A percentile compares a stretch with the other conserved stretches of the same genome.
Evolutionary conservation across 2,113 vertebrate genomes (phyloP).

Genomic region (Corythornis madagascariensis): DNA sequence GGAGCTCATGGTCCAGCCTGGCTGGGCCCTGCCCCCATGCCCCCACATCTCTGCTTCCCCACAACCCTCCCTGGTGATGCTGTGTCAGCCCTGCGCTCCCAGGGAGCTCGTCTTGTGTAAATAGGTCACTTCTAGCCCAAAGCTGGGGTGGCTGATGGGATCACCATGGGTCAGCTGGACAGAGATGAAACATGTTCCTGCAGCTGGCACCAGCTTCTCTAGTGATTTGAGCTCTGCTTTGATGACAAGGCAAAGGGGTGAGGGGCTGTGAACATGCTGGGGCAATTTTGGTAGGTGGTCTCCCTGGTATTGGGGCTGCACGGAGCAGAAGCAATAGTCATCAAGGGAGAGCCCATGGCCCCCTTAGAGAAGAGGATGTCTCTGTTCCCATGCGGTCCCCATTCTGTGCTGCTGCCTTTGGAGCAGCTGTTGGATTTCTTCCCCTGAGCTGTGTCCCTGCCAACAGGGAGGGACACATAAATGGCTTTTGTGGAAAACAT

Average conservation of each 20-base stretch:
- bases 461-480: neutral
- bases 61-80: accelerated
- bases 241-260: neutral
- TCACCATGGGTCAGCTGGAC: neutral
- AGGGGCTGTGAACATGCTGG: neutral
- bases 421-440: neutral
- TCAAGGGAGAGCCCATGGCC: neutral
- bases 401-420: neutral
- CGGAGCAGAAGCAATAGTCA: neutral
- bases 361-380: neutral
- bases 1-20: accelerated
- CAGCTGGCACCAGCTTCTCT: neutral
- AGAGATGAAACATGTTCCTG: neutral
- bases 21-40: neutral
- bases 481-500: neutral
- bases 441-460: neutral
- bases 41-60: neutral
- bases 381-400: neutral
- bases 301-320: neutral
- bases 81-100: accelerated
- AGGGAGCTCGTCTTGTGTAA: neutral
- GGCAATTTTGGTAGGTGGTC: neutral
- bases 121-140: neutral
- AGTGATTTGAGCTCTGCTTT: neutral
- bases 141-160: neutral